Conservation (phyloP, 2,113 vertebrate genomes). For the Pungitius pungitius region DNA sequence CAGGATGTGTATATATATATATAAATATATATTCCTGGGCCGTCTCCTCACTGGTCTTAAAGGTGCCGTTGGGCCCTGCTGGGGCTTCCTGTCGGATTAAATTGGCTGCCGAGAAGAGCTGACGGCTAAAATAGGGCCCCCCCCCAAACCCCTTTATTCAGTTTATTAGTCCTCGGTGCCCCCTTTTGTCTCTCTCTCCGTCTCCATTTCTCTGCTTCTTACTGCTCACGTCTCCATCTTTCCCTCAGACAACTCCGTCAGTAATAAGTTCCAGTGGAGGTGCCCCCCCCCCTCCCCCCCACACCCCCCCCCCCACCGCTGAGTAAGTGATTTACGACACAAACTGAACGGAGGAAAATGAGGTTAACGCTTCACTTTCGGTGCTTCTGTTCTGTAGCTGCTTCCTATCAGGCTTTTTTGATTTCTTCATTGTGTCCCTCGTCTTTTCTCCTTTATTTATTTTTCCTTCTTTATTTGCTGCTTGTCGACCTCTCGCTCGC, state of each 20-base stretch:
- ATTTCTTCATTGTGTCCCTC: slow-evolving; percentile 11
- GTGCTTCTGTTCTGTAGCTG: neutral
- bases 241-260: slow-evolving; percentile 28
- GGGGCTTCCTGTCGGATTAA: slow-evolving; percentile 26
- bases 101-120: slow-evolving; percentile 34
- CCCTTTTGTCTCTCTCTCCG: slow-evolving; percentile 32
- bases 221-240: slow-evolving; percentile 29
- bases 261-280: slow-evolving; percentile 49
- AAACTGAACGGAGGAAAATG: slow-evolving; percentile 23
- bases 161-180: slow-evolving; percentile 43
- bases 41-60: neutral
- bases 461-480: neutral
- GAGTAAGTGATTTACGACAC: slow-evolving; percentile 40
- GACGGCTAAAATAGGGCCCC: slow-evolving; percentile 21
- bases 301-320: neutral
- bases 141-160: slow-evolving; percentile 6
- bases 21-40: neutral
- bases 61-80: neutral
- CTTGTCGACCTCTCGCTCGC: neutral
- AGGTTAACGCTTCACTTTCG: neutral
- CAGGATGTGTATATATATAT: neutral
- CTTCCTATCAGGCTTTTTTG: slow-evolving; percentile 29
- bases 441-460: neutral
- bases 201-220: slow-evolving; percentile 23
- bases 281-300: neutral